These are phyloP conservation scores for Clarias fuscus DNA, from an alignment of 2,797 vertebrate species.

Conservation along the genomic window DNA sequence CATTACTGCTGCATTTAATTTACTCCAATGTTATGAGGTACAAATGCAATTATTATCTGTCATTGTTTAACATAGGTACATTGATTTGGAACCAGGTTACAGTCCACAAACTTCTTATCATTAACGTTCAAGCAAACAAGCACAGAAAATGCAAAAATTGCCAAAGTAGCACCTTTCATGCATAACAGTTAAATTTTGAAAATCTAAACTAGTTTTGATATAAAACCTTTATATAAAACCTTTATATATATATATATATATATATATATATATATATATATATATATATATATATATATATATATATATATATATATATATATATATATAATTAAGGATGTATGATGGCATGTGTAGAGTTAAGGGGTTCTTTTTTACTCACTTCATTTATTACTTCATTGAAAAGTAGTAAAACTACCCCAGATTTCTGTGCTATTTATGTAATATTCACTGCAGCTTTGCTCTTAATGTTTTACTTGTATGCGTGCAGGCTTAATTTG, in stretches of 20 bases:
- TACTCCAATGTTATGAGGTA: not conserved
- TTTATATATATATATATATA: no score
- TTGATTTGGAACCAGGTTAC: not conserved
- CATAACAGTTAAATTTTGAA: not conserved
- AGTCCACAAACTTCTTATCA: not conserved
- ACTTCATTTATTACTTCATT: constrained; percentile 53
- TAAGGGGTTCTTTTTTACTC: constrained; percentile 37
- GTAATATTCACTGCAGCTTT: not conserved
- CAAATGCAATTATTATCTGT: not conserved
- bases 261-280: no score
- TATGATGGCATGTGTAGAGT: not conserved
- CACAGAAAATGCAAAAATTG: not conserved
- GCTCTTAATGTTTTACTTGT: not conserved
- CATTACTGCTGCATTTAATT: not conserved
- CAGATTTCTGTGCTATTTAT: not conserved
- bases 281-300: no score
- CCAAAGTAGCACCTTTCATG: not conserved
- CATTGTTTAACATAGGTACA: not conserved
- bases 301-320: no score
- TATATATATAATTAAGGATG: not conserved
- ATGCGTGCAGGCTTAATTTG: constrained; percentile 43
- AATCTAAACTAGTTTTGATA: not conserved
- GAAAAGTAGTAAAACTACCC: not conserved
- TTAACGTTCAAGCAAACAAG: not conserved
- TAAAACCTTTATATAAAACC: no score